Evolutionary conservation across 2,113 vertebrate genomes (phyloP).

Genomic region (Gymnocephalus cernua): DNA sequence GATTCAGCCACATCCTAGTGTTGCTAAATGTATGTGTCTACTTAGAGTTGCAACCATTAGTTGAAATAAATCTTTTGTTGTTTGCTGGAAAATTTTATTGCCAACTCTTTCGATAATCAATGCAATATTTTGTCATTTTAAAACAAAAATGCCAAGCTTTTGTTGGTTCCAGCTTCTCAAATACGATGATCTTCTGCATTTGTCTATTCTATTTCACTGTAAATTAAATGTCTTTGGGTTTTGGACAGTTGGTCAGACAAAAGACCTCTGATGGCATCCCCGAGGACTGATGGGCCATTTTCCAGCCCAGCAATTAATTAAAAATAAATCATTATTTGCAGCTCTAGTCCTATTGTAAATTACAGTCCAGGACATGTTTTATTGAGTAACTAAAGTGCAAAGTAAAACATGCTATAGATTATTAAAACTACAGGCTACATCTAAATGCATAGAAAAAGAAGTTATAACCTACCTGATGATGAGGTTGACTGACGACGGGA

Average conservation of each 20-base stretch:
- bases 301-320: neutral
- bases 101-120: neutral
- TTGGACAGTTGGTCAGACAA: neutral
- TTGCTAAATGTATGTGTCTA: too few species aligned
- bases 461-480: conserved; percentile 52
- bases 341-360: neutral
- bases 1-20: neutral
- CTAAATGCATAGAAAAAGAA: neutral
- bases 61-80: neutral
- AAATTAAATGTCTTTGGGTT: neutral
- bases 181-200: neutral
- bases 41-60: neutral
- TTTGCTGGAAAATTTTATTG: neutral
- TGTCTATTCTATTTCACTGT: neutral
- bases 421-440: neutral
- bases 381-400: neutral
- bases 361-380: neutral
- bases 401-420: neutral
- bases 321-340: neutral
- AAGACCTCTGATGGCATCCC: neutral
- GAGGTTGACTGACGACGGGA: conserved; percentile 32
- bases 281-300: neutral
- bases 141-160: neutral
- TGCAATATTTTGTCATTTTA: neutral
- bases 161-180: neutral